phyloP scores from a whole-genome alignment of 2,797 vertebrate species.

The Benthosema pterotum region DNA sequence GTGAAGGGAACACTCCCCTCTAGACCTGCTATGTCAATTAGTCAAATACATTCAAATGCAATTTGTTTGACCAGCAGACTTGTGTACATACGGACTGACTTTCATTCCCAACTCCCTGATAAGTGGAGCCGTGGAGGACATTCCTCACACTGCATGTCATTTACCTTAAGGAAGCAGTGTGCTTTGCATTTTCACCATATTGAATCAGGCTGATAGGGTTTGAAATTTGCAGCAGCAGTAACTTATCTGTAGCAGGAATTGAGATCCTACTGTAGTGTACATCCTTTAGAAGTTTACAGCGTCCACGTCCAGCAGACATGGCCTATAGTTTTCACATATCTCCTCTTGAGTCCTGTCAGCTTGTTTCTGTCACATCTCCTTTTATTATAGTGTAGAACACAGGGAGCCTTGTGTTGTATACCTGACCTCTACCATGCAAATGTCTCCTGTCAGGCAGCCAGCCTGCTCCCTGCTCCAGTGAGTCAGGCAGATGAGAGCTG shows the following conservation, averaged over 20 bases:
- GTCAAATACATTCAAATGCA: too few species aligned
- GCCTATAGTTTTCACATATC: constrained; percentile 31
- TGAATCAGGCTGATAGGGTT: constrained; percentile 7
- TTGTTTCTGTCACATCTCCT: constrained; percentile 20
- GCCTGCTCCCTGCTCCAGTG: constrained; percentile 37
- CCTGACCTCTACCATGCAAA: constrained; percentile 74
- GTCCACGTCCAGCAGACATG: constrained; percentile 3
- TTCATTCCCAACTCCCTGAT: not conserved
- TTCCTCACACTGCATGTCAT: constrained; percentile 16
- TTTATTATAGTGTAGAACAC: constrained; percentile 56
- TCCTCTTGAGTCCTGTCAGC: constrained; percentile 26
- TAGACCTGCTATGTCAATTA: too few species aligned
- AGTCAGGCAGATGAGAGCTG: constrained; percentile 32
- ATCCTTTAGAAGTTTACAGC: not conserved
- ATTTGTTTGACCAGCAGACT: constrained; percentile 9
- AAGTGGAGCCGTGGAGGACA: constrained; percentile 17
- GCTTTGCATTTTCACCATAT: not conserved
- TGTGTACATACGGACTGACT: constrained; percentile 36
- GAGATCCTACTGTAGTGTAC: not conserved
- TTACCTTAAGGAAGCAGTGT: constrained; percentile 7
- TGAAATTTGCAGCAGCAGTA: not conserved
- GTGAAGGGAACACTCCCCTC: constrained; percentile 2
- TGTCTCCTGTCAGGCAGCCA: constrained; percentile 39
- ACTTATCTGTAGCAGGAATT: not conserved
- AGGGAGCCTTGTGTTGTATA: constrained; percentile 51